Evolutionary conservation across 2,797 vertebrate genomes (phyloP).

Genomic region (Enteromius argenteus): DNA sequence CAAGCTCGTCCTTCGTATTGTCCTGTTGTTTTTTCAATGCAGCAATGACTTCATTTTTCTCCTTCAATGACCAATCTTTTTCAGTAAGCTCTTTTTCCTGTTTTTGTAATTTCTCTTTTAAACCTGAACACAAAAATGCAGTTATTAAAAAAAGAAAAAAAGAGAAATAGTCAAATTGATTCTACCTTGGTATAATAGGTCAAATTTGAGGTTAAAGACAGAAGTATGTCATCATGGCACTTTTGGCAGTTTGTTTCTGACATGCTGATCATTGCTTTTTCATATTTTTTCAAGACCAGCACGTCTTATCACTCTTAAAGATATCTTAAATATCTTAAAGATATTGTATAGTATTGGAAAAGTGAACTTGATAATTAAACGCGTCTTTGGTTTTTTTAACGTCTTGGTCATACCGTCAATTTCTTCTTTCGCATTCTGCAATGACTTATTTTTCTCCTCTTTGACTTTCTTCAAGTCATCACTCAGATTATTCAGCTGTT

Average conservation of each 20-base stretch:
- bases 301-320: not conserved
- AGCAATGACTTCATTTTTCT: constrained; percentile 1
- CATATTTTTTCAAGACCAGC: not conserved
- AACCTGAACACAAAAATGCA: constrained; percentile 50
- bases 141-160: not conserved
- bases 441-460: not conserved
- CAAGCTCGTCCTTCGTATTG: not conserved
- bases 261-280: not conserved
- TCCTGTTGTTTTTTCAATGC: not conserved
- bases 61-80: constrained; percentile 36
- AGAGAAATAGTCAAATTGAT: not conserved
- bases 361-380: not conserved
- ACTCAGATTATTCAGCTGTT: constrained; percentile 18
- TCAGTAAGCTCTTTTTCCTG: constrained; percentile 19
- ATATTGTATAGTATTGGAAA: not conserved
- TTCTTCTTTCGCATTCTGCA: not conserved
- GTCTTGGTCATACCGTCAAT: not conserved
- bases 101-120: constrained; percentile 45
- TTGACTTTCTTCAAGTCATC: constrained; percentile 16
- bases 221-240: not conserved
- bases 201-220: not conserved
- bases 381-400: not conserved
- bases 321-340: not conserved
- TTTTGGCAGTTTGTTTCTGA: not conserved
- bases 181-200: not conserved